Percentiles rank a stretch among this genome's conserved stretches.
phyloP scores from a whole-genome alignment of 1,140 invertebrate species.

The Drosophila saltans region DNA sequence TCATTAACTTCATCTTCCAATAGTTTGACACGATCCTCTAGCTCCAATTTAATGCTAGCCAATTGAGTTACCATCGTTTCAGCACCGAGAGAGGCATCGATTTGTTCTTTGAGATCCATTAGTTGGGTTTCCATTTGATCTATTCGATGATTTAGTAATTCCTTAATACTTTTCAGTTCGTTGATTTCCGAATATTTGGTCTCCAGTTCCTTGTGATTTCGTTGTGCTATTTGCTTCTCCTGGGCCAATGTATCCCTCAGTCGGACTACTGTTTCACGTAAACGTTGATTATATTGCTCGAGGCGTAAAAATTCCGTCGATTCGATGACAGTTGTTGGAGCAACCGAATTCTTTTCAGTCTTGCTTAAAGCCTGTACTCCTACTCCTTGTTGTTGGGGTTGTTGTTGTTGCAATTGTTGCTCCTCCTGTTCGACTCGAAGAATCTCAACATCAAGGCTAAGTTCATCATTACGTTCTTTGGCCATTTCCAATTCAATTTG shows the following conservation, averaged over 20 bases:
- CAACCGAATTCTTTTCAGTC: slow-evolving; percentile 51
- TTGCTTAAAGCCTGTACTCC: slow-evolving; percentile 57
- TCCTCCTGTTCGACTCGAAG: slow-evolving; percentile 91
- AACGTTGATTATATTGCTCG: slow-evolving; percentile 95
- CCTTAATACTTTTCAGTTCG: slow-evolving; percentile 92
- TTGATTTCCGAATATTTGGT: slow-evolving; percentile 93
- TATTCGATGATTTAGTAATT: slow-evolving; percentile 89
- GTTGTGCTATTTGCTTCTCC: slow-evolving; percentile 96
- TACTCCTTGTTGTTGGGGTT: slow-evolving; percentile 1
- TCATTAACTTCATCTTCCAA: slow-evolving; percentile 96
- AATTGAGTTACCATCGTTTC: slow-evolving; percentile 99
- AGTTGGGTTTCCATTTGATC: slow-evolving; percentile 94
- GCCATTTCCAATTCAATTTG: slow-evolving; percentile 95
- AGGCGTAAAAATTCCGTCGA: slow-evolving; percentile 95
- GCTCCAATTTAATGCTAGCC: slow-evolving; percentile 94
- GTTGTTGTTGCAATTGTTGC: slow-evolving; percentile 16
- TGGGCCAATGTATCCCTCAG: slow-evolving; percentile 95
- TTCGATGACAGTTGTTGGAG: slow-evolving; percentile 66
- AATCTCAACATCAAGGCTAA: slow-evolving; percentile 95
- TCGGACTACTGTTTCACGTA: slow-evolving; percentile 96
- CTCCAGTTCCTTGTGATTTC: slow-evolving; percentile 95
- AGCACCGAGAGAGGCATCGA: slow-evolving; percentile 97
- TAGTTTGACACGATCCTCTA: slow-evolving; percentile 94
- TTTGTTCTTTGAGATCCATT: slow-evolving; percentile 87
- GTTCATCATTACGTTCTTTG: slow-evolving; percentile 95